phyloP scores from a whole-genome alignment of 2,797 vertebrate species.

The Myotis vivesi region DNA sequence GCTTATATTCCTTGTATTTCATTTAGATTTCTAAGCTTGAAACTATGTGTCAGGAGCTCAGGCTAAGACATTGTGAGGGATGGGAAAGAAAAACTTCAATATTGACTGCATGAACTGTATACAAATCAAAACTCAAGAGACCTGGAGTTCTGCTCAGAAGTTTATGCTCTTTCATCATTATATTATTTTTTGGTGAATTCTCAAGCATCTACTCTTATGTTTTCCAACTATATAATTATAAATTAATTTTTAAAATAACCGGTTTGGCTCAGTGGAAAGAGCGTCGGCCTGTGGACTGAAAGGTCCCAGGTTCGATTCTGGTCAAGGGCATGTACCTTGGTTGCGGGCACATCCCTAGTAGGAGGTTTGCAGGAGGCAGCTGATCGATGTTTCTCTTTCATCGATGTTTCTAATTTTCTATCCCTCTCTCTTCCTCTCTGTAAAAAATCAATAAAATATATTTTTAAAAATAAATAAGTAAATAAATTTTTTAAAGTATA shows the following conservation, averaged over 20 bases:
- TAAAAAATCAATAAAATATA: too few relatives aligned
- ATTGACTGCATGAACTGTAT: neutral
- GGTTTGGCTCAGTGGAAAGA: too few relatives aligned
- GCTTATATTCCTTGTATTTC: neutral
- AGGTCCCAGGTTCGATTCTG: too few relatives aligned
- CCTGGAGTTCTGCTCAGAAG: neutral
- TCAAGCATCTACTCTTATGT: neutral
- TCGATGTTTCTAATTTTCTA: too few relatives aligned
- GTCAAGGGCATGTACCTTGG: too few relatives aligned
- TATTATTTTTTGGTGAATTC: neutral
- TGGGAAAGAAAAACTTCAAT: neutral
- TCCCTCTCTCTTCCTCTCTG: too few relatives aligned
- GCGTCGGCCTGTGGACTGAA: too few relatives aligned
- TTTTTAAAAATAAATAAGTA: neutral
- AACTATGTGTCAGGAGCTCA: neutral
- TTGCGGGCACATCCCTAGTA: too few relatives aligned
- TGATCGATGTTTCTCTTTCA: too few relatives aligned
- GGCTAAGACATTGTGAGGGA: neutral
- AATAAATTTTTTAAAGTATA: neutral
- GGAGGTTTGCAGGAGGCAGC: too few relatives aligned
- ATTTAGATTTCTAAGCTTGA: neutral
- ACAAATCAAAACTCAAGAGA: neutral
- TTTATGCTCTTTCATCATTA: neutral
- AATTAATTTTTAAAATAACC: neutral
- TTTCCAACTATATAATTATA: slow-evolving; percentile 22